phyloP scores from a whole-genome alignment of 2,888 invertebrate species.

The Caradrina kadenii region DNA sequence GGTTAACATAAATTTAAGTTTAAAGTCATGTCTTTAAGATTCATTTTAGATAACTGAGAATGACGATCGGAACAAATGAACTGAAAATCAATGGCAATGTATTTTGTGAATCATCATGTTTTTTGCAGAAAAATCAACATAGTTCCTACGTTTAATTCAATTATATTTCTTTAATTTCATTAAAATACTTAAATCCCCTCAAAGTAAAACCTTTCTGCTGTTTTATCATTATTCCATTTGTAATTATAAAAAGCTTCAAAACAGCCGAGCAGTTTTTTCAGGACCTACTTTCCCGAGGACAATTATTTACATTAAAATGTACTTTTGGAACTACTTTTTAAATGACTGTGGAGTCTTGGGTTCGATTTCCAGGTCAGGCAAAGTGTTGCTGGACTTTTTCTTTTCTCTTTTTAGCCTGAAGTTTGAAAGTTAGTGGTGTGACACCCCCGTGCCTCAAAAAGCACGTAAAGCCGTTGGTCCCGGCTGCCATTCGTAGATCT shows the following conservation, averaged over 20 bases:
- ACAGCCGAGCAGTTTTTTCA: neutral
- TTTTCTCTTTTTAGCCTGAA: too few relatives aligned
- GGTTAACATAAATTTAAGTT: conserved; percentile 31
- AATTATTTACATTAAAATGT: conserved; percentile 14
- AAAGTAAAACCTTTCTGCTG: neutral
- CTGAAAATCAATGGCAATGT: neutral
- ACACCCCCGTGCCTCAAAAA: too few relatives aligned
- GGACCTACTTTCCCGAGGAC: neutral
- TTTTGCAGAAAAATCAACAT: neutral
- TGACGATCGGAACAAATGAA: neutral
- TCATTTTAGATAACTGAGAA: conserved; percentile 18
- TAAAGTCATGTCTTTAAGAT: conserved; percentile 34
- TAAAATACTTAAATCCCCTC: too few relatives aligned
- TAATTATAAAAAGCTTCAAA: neutral
- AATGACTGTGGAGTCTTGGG: too few relatives aligned
- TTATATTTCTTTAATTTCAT: neutral
- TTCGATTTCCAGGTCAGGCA: too few relatives aligned
- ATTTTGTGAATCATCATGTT: neutral
- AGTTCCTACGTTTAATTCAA: neutral
- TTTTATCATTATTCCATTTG: neutral
- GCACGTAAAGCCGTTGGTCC: too few relatives aligned
- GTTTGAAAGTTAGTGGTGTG: too few relatives aligned
- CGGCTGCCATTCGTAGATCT: too few relatives aligned
- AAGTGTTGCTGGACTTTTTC: too few relatives aligned
- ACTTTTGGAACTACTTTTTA: neutral